Percentiles rank a stretch among this genome's conserved stretches.
These are phyloP conservation scores for Bombylius discolor DNA, from an alignment of 2,888 invertebrate genomes.

Conservation along the genomic window DNA sequence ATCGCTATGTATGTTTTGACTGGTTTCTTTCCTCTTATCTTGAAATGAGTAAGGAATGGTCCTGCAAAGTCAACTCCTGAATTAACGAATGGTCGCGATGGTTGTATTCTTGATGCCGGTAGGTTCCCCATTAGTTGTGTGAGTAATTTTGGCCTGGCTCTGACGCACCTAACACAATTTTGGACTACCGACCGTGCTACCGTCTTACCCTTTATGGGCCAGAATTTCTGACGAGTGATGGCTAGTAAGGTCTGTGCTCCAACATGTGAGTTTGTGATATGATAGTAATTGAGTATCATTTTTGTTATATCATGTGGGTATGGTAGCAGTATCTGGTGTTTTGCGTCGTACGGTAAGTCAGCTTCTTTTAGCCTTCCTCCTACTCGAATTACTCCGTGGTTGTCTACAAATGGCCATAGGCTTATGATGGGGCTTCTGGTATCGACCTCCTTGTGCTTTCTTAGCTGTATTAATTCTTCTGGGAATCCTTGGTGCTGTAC, in stretches of 20 bases:
- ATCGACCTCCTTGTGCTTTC: no score
- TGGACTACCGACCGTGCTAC: slow-evolving; percentile 9
- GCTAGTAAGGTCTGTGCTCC: slow-evolving; percentile 5
- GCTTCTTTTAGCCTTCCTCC: background rate
- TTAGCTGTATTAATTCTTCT: no score
- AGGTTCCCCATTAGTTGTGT: slow-evolving; percentile 15
- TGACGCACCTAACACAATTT: slow-evolving; percentile 10
- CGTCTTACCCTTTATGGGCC: slow-evolving; percentile 15
- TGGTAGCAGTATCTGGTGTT: background rate
- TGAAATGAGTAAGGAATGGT: background rate
- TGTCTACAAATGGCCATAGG: no score
- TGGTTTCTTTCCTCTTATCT: background rate
- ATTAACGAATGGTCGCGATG: no score
- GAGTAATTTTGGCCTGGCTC: slow-evolving; percentile 8
- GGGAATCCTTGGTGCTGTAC: no score
- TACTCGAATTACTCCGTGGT: background rate
- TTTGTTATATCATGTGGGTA: no score
- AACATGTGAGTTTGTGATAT: no score
- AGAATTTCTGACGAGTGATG: slow-evolving; percentile 14
- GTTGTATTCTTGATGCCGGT: no score
- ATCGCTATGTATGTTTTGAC: slow-evolving; percentile 13
- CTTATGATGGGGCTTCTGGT: no score
- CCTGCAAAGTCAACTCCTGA: background rate
- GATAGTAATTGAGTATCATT: no score
- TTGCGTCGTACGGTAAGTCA: background rate